A percentile compares a stretch with the other conserved stretches of the same genome.
phyloP scores from a whole-genome alignment of 2,797 vertebrate genomes.

The Syncerus caffer region DNA sequence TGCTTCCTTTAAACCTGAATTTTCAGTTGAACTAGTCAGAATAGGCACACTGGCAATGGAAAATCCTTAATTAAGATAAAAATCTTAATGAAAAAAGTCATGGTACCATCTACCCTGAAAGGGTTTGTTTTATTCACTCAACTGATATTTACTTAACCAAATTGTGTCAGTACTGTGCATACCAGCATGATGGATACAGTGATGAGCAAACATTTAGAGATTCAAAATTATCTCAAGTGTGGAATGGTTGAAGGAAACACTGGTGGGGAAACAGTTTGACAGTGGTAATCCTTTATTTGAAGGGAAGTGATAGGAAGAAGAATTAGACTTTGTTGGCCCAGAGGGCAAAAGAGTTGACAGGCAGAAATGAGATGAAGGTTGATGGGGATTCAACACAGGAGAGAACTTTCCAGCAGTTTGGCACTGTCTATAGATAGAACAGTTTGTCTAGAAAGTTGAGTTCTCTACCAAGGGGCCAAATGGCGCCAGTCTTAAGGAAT shows the following conservation, averaged over 20 bases:
- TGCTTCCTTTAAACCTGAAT: not conserved
- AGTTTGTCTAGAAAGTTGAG: not conserved
- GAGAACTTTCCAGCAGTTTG: not conserved
- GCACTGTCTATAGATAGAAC: not conserved
- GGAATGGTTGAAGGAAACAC: not conserved
- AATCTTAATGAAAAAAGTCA: slow-evolving; percentile 22
- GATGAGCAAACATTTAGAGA: slow-evolving; percentile 37
- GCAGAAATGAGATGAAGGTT: not conserved
- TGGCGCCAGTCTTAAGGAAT: not conserved
- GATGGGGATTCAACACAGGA: not conserved
- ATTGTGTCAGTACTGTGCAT: not conserved
- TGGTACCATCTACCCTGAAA: not conserved
- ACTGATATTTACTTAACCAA: slow-evolving; percentile 16
- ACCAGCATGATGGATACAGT: not conserved
- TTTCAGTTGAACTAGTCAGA: not conserved
- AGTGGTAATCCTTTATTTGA: not conserved
- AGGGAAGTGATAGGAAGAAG: not conserved
- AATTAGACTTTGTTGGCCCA: slow-evolving; percentile 5
- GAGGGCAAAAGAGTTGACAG: not conserved
- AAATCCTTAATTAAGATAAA: slow-evolving; percentile 60
- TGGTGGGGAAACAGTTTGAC: not conserved
- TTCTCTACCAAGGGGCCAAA: not conserved
- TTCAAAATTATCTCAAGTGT: slow-evolving; percentile 42
- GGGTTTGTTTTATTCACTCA: not conserved
- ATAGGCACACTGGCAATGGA: not conserved